These are phyloP conservation scores for Anneissia japonica DNA, from an alignment of 35 echinoderm and acorn worm species.

Conservation along the genomic window DNA sequence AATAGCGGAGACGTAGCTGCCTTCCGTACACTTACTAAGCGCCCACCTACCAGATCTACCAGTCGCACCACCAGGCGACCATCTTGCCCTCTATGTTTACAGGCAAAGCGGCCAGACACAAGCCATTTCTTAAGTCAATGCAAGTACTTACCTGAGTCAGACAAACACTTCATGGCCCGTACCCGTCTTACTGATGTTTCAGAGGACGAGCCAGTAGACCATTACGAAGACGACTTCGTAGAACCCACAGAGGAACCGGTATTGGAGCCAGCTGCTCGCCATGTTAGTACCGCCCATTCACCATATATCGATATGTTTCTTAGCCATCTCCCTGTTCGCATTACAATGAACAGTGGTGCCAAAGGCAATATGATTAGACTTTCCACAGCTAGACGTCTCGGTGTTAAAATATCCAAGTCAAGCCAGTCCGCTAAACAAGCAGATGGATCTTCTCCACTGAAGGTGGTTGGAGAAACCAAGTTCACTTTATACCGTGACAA, in stretches of 20 bases:
- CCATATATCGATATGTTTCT: background rate
- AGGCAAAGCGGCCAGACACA: background rate
- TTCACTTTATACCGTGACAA: conserved; percentile 33
- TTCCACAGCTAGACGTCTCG: conserved; percentile 24
- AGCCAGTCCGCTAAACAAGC: conserved; percentile 66
- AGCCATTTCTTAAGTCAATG: background rate
- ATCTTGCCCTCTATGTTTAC: background rate
- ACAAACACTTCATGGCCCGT: background rate
- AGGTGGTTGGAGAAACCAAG: conserved; percentile 51
- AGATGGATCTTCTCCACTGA: conserved; percentile 62
- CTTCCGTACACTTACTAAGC: background rate
- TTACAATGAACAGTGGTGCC: conserved; percentile 53
- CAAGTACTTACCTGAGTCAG: background rate
- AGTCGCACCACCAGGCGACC: background rate
- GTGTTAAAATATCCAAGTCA: background rate
- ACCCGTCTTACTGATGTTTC: background rate
- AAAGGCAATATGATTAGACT: conserved; percentile 55
- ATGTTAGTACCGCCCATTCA: background rate
- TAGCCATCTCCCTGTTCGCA: conserved; percentile 9
- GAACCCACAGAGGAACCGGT: background rate
- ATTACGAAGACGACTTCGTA: background rate
- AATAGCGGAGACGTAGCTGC: background rate
- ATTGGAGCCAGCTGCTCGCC: background rate
- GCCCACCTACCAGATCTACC: background rate
- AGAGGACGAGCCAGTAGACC: background rate